These are phyloP conservation scores for Cyanoderma ruficeps DNA, from an alignment of 2,113 vertebrate genomes.

Conservation along the genomic window DNA sequence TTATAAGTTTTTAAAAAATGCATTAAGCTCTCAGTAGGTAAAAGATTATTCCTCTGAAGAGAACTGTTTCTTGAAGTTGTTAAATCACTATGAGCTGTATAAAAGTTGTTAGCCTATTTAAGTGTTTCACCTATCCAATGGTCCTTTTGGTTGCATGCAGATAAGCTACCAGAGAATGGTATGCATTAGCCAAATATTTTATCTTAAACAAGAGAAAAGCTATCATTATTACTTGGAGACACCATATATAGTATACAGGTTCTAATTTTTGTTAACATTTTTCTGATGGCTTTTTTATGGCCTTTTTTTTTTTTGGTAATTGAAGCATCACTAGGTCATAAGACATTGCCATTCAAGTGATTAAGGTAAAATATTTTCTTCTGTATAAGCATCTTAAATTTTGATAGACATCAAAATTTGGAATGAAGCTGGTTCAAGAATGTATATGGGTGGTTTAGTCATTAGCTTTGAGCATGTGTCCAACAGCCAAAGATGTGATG, in stretches of 20 bases:
- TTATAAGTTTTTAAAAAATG: conserved; percentile 66
- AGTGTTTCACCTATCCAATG: neutral
- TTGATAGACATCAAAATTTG: neutral
- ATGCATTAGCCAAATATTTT: neutral
- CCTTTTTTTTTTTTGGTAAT: neutral
- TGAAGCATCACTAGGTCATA: neutral
- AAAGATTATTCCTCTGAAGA: neutral
- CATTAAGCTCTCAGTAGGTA: conserved; percentile 14
- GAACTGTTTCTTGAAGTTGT: neutral
- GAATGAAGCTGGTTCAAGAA: neutral
- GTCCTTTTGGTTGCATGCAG: neutral
- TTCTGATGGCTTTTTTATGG: neutral
- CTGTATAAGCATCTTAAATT: neutral
- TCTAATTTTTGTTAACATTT: neutral
- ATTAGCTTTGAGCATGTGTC: neutral
- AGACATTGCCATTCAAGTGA: neutral
- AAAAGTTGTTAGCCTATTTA: neutral
- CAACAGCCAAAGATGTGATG: neutral
- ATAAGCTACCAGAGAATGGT: neutral
- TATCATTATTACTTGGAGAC: neutral
- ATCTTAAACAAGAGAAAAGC: neutral
- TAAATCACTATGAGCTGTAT: neutral
- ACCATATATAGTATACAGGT: neutral
- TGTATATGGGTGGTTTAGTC: neutral
- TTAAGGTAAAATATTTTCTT: neutral